phyloP scores from a whole-genome alignment of 2,888 invertebrate genomes.

The Lasioglossum marginatum region DNA sequence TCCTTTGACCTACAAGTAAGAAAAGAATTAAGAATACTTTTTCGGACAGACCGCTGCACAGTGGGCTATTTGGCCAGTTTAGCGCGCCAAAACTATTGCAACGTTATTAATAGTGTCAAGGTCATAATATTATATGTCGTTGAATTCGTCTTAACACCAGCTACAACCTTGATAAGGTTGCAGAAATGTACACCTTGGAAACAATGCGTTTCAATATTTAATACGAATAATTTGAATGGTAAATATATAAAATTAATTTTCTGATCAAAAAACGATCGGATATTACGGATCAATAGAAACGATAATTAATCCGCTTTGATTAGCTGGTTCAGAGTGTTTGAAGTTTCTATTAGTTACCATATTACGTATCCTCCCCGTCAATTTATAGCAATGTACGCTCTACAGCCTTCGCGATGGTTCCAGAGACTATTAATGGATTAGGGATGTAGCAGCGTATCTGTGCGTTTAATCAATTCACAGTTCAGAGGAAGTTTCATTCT shows the following conservation, averaged over 20 bases:
- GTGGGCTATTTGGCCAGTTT: no score
- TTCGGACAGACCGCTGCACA: no score
- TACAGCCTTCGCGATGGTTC: not conserved
- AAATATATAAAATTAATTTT: not conserved
- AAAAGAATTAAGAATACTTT: no score
- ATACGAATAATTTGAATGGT: not conserved
- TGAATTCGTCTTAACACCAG: no score
- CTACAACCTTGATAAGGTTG: not conserved
- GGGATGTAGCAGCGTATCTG: slow-evolving; percentile 7
- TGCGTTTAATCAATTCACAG: slow-evolving; percentile 10
- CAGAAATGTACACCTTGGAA: not conserved
- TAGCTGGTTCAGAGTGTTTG: not conserved
- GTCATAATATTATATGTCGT: no score
- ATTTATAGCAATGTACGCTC: not conserved
- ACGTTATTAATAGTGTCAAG: no score
- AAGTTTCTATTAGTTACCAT: not conserved
- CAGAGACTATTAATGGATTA: slow-evolving; percentile 2
- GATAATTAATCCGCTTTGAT: not conserved
- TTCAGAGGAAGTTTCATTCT: slow-evolving; percentile 11
- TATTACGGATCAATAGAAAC: not conserved
- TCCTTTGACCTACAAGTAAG: no score
- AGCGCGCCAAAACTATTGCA: no score
- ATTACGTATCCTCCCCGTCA: not conserved
- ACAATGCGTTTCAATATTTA: not conserved
- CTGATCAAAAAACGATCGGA: not conserved